These are phyloP conservation scores for Drosophila kanapiae DNA, from an alignment of 1,140 invertebrate genomes.

Conservation along the genomic window DNA sequence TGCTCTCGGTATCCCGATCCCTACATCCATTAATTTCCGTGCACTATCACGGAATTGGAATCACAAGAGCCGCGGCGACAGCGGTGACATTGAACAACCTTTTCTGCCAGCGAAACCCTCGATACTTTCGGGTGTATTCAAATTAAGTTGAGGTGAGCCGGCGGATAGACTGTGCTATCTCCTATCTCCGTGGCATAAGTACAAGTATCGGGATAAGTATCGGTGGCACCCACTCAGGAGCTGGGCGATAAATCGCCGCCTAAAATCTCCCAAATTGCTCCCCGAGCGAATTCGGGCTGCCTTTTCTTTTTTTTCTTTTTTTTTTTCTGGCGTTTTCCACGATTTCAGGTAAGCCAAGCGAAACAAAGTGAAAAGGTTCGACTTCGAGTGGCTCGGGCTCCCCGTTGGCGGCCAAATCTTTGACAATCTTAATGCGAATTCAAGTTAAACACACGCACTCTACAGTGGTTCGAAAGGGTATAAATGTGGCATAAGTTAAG, in stretches of 20 bases:
- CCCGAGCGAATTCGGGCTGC: slow-evolving; percentile 62
- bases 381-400: slow-evolving; percentile 48
- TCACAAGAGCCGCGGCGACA: slow-evolving; percentile 42
- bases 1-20: slow-evolving; percentile 3
- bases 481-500: neutral
- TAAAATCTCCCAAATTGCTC: slow-evolving; percentile 78
- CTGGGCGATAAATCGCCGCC: slow-evolving; percentile 67
- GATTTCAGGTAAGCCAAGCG: slow-evolving; percentile 33
- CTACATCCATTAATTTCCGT: slow-evolving; percentile 65
- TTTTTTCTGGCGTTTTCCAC: slow-evolving; percentile 6
- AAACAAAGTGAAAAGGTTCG: slow-evolving; percentile 49
- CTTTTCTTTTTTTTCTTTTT: neutral
- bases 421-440: slow-evolving; percentile 77
- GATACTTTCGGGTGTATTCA: slow-evolving; percentile 53
- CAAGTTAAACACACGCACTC: slow-evolving; percentile 51
- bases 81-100: slow-evolving; percentile 64
- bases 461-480: neutral
- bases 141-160: slow-evolving; percentile 58
- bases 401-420: slow-evolving; percentile 65
- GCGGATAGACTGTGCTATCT: slow-evolving; percentile 25
- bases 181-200: slow-evolving; percentile 46
- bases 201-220: slow-evolving; percentile 52
- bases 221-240: slow-evolving; percentile 67
- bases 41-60: slow-evolving; percentile 76
- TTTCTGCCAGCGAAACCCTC: slow-evolving; percentile 43